Base-by-base conservation (phyloP, 2,113 vertebrate genomes). In the Sturnus vulgaris region DNA sequence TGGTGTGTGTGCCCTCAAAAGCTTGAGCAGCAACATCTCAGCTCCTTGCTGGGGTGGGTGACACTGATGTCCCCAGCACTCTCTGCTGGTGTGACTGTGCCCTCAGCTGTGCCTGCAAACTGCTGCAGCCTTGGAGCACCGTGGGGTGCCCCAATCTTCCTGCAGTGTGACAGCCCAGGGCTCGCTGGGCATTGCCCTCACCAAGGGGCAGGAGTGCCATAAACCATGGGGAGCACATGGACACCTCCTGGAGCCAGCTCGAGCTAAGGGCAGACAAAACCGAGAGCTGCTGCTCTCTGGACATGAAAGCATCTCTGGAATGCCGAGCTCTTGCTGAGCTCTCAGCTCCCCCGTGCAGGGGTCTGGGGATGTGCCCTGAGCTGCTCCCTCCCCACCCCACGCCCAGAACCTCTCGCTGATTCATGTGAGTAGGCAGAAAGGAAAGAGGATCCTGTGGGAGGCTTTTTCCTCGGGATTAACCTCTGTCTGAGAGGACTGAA, bases 321-420 rank as follows among this genome's bases (percentile, higher is more conserved):
- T 14, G 12, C 53, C 27, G 75, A 40, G 39, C 39, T 40, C 39
- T 40, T 15, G 12, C 53, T 30, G 75, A 82, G 63, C 14, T 33
- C 37, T 35, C 56, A 7, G 10, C 68, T 68, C 1, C 13, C 27
- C 11, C 1, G 7, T 6, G 0, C 1, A 0, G 42, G 33, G 37
- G 4, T 28, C 30, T 14, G 23, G 75, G 35, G n/a, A 52, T 27
- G 46, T 30, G 50, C 60, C 60, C 80, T 21, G n/a, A 37, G 39
- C 72, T 31, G 70, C 61, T 57, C 42, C 24, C 23, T 72, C 72
- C 53, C 59, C 90, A 17, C 10, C 64, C 10, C 0, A 1, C 61
- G 30, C 21, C 0, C 1, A 0, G 21, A 64, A 10, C 44, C 1
- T 0, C 61, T 46, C 1, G 0, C 78, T 90, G 86, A 77, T 42